These are phyloP conservation scores for Scytalopus superciliaris DNA, from an alignment of 2,113 vertebrate species.

Conservation along the genomic window DNA sequence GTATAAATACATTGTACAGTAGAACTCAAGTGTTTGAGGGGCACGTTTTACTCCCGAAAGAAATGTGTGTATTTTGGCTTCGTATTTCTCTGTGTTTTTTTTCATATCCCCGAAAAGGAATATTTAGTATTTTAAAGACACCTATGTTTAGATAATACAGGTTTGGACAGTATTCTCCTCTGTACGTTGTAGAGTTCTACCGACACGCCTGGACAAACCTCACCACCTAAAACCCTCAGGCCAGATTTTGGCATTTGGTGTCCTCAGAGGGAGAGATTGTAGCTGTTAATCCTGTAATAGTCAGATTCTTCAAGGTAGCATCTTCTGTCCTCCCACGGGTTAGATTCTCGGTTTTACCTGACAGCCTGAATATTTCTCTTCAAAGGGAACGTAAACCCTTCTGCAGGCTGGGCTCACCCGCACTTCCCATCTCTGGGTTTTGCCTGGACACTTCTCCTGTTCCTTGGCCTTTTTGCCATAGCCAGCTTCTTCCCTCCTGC, in stretches of 20 bases:
- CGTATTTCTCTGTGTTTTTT: neutral
- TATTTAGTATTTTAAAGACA: neutral
- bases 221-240: conserved; percentile 22
- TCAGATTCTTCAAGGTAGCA: conserved; percentile 48
- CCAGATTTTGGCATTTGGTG: neutral
- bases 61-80: conserved; percentile 26
- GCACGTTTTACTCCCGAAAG: conserved; percentile 8
- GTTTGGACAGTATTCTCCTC: conserved; percentile 37
- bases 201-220: conserved; percentile 38
- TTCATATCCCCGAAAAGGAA: neutral
- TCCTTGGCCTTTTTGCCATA: neutral
- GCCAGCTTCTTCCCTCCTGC: neutral
- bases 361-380: conserved; percentile 13
- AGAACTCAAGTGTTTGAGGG: conserved; percentile 9
- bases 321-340: conserved; percentile 46
- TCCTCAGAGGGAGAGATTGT: conserved; percentile 34
- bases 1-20: conserved; percentile 26
- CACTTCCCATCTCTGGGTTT: neutral
- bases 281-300: conserved; percentile 64
- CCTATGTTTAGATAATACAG: conserved; percentile 30
- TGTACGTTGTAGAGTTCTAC: conserved; percentile 11
- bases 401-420: neutral
- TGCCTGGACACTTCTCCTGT: neutral
- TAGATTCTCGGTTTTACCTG: conserved; percentile 12
- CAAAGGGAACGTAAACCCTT: neutral